Base-by-base conservation (phyloP, 2,797 vertebrate genomes). In the Poeciliopsis paucimaculata region DNA sequence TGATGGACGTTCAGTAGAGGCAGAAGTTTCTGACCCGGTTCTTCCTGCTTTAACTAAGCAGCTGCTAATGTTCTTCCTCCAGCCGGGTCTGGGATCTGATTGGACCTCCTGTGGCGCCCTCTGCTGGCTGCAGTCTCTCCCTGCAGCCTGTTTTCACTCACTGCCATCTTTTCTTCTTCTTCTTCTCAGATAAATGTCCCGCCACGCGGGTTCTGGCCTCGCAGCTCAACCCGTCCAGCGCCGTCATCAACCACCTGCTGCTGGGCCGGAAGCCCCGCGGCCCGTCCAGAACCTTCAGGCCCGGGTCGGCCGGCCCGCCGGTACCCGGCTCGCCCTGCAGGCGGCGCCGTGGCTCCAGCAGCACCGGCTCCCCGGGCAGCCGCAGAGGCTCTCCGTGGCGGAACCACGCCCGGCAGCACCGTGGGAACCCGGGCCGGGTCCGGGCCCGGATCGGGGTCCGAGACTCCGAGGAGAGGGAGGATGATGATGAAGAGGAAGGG, bases 171-270 rank as follows among this genome's bases (percentile, higher is more conserved):
- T 81, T 46, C 10, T 82, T 0, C 6, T 45, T 23, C 70, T 45
- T 76, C 9, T 43, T 13, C 18, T n/a, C 95, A 99, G 98, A 98
- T 68, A 98, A 98, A 91, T 98, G 98, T 73, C 97, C 97, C 0
- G 96, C 97, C 87, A 98, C 97, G 75, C 97, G 94, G 75, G 94
- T 99, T 79, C 95, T 98, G 73, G 94, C 97, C 1, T 98, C 98
- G 84, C 98, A 99, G 91, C 96, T 99, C 79, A 98, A 97, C 86
- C 94, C 96, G 10, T 97, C 97, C 78, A 84, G 89, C 49, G 93
- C 97, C 0, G 98, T 98, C 62, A 97, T 99, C 91, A 99, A 99
- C 92, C 98, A 99, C 92, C 97, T 99, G 82, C 96, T 99, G 20
- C 91, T 99, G 92, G 97, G 97, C 31, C 97, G 96, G 85, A 98